These are phyloP conservation scores for Xiphorhynchus elegans DNA, from an alignment of 2,113 vertebrate species.

Conservation along the genomic window DNA sequence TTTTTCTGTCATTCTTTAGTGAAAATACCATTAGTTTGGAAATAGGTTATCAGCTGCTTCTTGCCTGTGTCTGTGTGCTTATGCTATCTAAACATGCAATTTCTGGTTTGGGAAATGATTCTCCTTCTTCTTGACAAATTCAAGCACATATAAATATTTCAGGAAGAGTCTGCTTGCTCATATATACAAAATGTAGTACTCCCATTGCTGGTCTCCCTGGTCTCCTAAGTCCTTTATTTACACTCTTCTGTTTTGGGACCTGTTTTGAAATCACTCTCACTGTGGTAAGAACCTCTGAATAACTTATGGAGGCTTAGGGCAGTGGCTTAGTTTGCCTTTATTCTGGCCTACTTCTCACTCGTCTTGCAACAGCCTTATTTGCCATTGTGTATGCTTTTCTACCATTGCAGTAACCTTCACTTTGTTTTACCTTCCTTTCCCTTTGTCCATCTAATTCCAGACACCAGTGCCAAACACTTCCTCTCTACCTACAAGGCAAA, in stretches of 20 bases:
- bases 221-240: background rate
- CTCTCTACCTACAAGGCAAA: background rate
- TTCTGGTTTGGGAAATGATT: background rate
- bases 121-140: background rate
- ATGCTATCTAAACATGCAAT: background rate
- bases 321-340: background rate
- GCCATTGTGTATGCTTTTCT: background rate
- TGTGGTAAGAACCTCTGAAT: background rate
- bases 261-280: background rate
- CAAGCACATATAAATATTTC: background rate
- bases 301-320: fast-evolving
- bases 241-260: background rate
- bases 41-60: background rate
- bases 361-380: background rate
- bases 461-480: background rate
- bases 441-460: background rate
- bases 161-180: background rate
- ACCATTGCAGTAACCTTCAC: background rate
- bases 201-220: background rate
- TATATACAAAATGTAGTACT: background rate
- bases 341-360: background rate
- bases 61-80: background rate
- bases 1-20: background rate
- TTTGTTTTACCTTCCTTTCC: background rate
- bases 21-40: background rate